These are phyloP conservation scores for Cygnus atratus DNA, from an alignment of 2,113 vertebrate genomes.

Conservation along the genomic window DNA sequence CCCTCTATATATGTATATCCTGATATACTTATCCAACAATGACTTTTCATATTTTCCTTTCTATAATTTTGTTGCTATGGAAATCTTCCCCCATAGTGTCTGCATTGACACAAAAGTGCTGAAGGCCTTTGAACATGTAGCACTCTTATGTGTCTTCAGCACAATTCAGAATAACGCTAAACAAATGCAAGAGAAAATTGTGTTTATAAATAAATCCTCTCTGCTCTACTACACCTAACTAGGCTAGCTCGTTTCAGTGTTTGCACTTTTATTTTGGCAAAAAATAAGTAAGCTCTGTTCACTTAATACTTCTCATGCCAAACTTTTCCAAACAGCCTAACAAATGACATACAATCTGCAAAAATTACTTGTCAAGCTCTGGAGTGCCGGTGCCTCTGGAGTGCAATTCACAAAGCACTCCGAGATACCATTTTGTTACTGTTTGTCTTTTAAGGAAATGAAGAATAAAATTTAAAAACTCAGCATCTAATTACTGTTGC, in stretches of 20 bases:
- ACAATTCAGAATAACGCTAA: not conserved
- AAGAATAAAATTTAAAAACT: not conserved
- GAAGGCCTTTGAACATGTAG: not conserved
- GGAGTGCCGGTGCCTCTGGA: not conserved
- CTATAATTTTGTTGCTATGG: constrained; percentile 71
- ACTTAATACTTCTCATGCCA: not conserved
- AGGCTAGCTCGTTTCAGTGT: not conserved
- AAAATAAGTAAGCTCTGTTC: not conserved
- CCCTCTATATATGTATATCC: not conserved
- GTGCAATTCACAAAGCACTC: not conserved
- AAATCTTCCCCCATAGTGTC: constrained; percentile 26
- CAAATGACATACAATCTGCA: not conserved
- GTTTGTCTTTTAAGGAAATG: not conserved
- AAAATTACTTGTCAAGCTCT: not conserved
- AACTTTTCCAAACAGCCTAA: not conserved
- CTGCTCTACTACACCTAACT: not conserved
- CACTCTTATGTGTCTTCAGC: not conserved
- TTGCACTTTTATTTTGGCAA: not conserved
- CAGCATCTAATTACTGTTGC: not conserved
- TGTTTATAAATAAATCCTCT: not conserved
- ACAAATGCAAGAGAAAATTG: not conserved
- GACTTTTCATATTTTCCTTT: constrained; percentile 36
- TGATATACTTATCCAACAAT: constrained; percentile 10
- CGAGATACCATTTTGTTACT: not conserved
- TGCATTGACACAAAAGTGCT: constrained; percentile 23